Percentiles rank a stretch among this genome's conserved stretches.
Conservation (phyloP, 53 echinoderm and acorn worm species). For the Holothuria scabra region DNA sequence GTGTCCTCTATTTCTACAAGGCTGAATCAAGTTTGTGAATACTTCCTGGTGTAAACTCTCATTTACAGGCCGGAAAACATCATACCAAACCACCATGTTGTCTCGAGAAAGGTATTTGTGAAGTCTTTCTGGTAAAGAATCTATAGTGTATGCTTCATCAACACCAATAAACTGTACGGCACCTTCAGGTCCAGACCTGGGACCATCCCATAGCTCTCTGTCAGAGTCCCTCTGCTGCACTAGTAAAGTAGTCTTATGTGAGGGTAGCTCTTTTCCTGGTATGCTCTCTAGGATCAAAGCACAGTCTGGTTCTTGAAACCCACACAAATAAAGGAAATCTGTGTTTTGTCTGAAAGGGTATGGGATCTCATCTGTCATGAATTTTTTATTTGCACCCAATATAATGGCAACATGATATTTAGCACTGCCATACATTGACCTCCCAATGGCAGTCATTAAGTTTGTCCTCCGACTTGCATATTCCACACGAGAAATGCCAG, state of each 20-base stretch:
- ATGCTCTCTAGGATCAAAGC: conserved; percentile 83
- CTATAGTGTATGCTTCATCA: conserved; percentile 74
- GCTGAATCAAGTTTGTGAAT: conserved; percentile 71
- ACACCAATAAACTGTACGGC: conserved; percentile 86
- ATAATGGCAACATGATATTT: conserved; percentile 83
- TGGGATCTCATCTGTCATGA: conserved; percentile 95
- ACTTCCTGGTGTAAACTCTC: conserved; percentile 76
- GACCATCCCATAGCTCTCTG: conserved; percentile 96
- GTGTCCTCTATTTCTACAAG: conserved; percentile 78
- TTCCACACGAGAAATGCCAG: conserved; percentile 73
- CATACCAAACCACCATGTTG: conserved; percentile 84
- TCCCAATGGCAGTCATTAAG: conserved; percentile 79
- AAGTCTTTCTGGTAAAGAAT: conserved; percentile 69
- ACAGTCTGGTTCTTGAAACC: conserved; percentile 96
- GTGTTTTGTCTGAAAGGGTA: conserved; percentile 96
- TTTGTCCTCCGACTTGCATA: conserved; percentile 64
- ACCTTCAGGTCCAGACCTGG: conserved; percentile 83
- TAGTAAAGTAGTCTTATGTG: conserved; percentile 84
- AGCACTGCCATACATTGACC: conserved; percentile 66
- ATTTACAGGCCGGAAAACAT: conserved; percentile 74
- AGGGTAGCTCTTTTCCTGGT: conserved; percentile 67
- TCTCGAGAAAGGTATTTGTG: conserved; percentile 59
- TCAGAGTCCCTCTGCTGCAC: conserved; percentile 90
- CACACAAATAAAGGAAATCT: conserved; percentile 89
- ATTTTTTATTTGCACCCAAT: conserved; percentile 74